Base-by-base conservation (phyloP, 2,113 vertebrate genomes). In the Cnemophilus loriae region DNA sequence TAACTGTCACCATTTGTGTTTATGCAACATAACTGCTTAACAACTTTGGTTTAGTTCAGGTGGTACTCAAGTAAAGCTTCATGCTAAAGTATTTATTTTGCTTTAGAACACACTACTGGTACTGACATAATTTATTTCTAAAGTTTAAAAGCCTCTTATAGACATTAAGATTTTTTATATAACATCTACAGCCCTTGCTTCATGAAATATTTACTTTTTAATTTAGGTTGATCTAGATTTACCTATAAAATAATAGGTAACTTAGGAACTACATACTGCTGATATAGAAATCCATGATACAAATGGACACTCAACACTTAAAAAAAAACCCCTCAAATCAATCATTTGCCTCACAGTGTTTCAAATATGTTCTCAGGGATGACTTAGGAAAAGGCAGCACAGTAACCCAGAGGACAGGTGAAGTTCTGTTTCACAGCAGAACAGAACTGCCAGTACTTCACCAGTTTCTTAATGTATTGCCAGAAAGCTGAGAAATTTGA, bases 201-300 rank as follows among this genome's bases (percentile, higher is more conserved):
- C 42, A 83, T 8, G 80, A 83, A 49, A 44, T 35, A 82, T 32
- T 75, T 56, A 67, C 15, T 50, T 49, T 55, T 9, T 5, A 68
- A 59, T 71, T 64, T 30, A 76, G 44, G 39, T 60, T 33, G 6
- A 56, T 46, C 50, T 60, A 90, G 7, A 64, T 87, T 80, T 49
- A 49, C 12, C 77, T 81, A 84, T 0, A 5, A 86, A 89, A 47
- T 47, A 74, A 75, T 3, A 78, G 28, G 7, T 27, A 77, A 64
- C 17, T 79, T 65, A 47, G 0, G 0, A 80, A 57, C 28, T 61
- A 49, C 19, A 61, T 27, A 17, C 3, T 83, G 67, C 3, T 73
- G 32, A 77, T 46, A 53, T 0, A 53, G 28, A 76, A 77, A 61
- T 77, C 14, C 55, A 13, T 0, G 0, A 65, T 6, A 70, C 6